Percentiles rank a stretch among this genome's conserved stretches.
These are phyloP conservation scores for Syngnathus rostellatus DNA, from an alignment of 2,797 vertebrate genomes.

Conservation along the genomic window DNA sequence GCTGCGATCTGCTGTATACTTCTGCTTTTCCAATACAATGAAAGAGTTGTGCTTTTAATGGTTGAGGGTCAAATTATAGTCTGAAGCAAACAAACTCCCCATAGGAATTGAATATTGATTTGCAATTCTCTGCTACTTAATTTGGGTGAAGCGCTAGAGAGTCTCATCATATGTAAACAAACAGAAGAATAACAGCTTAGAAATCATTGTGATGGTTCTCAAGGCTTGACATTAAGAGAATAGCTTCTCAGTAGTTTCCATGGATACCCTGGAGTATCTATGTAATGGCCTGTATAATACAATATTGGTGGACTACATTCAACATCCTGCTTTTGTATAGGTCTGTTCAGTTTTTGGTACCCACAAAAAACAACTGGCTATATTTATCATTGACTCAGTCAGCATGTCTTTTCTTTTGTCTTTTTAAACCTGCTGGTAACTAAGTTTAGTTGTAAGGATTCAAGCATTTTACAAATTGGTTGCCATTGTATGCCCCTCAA, in stretches of 20 bases:
- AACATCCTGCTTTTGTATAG: neutral
- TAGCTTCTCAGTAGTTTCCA: neutral
- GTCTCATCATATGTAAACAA: constrained; percentile 1
- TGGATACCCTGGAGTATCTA: neutral
- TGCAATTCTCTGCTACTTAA: constrained; percentile 5
- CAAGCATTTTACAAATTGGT: too few species aligned
- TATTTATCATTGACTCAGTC: neutral
- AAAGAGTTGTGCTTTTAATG: constrained; percentile 39
- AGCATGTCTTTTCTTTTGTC: too few species aligned
- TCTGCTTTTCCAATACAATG: constrained; percentile 36
- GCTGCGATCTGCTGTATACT: constrained; percentile 46
- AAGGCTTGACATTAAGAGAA: neutral
- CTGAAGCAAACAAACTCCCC: constrained; percentile 27
- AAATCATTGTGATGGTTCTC: neutral
- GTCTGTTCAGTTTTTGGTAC: neutral
- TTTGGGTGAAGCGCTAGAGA: neutral
- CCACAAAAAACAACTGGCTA: neutral
- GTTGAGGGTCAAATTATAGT: constrained; percentile 32
- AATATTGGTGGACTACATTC: neutral
- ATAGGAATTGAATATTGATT: constrained; percentile 50
- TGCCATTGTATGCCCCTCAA: too few species aligned
- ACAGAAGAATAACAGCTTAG: neutral
- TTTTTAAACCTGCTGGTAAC: too few species aligned
- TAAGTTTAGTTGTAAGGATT: too few species aligned
- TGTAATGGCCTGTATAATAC: neutral